phyloP scores from a whole-genome alignment of 2,888 invertebrate genomes.

The Oscheius sp. region DNA sequence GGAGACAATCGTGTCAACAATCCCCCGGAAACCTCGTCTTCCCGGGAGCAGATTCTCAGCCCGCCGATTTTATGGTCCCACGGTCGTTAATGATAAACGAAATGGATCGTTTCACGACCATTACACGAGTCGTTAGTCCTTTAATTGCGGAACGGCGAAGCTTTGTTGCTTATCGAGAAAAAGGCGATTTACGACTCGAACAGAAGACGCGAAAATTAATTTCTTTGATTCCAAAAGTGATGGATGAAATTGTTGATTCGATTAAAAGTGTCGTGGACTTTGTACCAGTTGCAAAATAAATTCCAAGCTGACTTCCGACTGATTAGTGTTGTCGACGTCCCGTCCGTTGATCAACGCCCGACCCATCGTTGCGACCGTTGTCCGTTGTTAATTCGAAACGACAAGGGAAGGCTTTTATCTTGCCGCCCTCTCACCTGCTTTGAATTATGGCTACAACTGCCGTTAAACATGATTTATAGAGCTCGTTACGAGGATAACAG shows the following conservation, averaged over 20 bases:
- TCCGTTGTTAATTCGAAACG: constrained; percentile 20
- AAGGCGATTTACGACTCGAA: constrained; percentile 29
- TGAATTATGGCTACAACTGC: constrained; percentile 25
- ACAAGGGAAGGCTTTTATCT: constrained; percentile 30
- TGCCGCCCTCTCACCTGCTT: constrained; percentile 20
- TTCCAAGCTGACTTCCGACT: neutral
- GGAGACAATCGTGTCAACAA: constrained; percentile 8
- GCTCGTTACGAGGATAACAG: neutral
- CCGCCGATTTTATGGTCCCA: constrained; percentile 29
- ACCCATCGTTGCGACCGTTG: constrained; percentile 15
- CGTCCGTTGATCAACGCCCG: neutral
- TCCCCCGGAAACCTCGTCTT: constrained; percentile 2
- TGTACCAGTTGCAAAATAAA: neutral
- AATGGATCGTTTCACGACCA: constrained; percentile 33
- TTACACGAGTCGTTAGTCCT: constrained; percentile 36
- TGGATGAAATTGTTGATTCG: constrained; percentile 31
- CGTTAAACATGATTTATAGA: constrained; percentile 18
- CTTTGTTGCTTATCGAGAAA: constrained; percentile 35
- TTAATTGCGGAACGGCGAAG: constrained; percentile 34
- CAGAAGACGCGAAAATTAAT: constrained; percentile 26
- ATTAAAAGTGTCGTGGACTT: constrained; percentile 23
- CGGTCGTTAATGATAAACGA: constrained; percentile 35
- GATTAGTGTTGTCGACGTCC: constrained; percentile 19
- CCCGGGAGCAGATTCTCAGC: constrained; percentile 30
- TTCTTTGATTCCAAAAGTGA: constrained; percentile 15